Base-by-base conservation (phyloP, 2,113 vertebrate genomes). In the Raja brachyura region DNA sequence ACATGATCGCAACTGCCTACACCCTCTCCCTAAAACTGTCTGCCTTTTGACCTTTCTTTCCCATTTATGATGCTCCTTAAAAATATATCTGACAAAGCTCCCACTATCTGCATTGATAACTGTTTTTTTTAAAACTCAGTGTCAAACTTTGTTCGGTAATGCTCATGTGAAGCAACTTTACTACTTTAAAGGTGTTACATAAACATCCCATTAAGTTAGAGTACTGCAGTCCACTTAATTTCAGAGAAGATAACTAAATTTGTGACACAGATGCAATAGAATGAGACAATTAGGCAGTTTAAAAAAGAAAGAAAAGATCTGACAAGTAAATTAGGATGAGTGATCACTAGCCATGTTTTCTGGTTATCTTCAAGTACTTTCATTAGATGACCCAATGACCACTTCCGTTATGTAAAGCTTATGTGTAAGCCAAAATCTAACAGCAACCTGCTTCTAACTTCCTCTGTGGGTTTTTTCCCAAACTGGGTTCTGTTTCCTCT, bases 371-470 rank as follows among this genome's bases (percentile, higher is more conserved):
- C 90, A 92, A 48, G 94, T 94, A 94, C 94, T 95, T 94, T 94
- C 93, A 95, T 94, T 93, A 94, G 95, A 95, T 95, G 95, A 94
- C 94, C 95, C 81, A 90, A 93, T 93, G 94, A 93, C 95, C 94
- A 93, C 94, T 97, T 97, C 97, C 97, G 96, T 95, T 97, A 95
- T 94, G 95, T 95, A 94, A 96, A 96, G 95, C 95, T 92, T 54
- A 74, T 92, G 90, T 92, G 94, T 94, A 95, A 95, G 94, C 94
- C 94, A 93, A 96, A 96, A 94, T 94, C 95, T 94, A 93, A 93
- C 93, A 95, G 95, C 96, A 96, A 96, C 96, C 95, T 96, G 96
- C 94, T 96, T 95, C 95, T 94, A 95, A 96, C 94, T 97, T 97
- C 97, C 97, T 97, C 96, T 94, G 95, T 31, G 92, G 95, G 93